Conservation (phyloP, 1,140 invertebrate species). For the Steinernema khuongi region DNA sequence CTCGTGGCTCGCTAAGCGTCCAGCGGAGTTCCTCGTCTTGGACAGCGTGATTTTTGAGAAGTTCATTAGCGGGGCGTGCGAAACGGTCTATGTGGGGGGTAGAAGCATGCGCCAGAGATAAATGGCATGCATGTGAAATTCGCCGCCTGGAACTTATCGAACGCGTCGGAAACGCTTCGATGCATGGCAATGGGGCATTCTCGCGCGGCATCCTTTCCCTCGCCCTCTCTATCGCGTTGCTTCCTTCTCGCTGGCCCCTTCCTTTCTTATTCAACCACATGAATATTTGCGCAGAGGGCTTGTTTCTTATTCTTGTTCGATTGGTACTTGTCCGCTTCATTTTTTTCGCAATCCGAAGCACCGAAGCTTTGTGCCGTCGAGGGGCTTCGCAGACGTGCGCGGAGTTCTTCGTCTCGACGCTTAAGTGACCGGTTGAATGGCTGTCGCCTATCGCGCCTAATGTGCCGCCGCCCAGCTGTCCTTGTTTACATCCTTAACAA, state of each 20-base stretch:
- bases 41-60: too few relatives aligned
- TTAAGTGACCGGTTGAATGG: too few relatives aligned
- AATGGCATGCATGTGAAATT: conserved; percentile 11
- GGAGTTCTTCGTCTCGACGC: neutral
- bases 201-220: neutral
- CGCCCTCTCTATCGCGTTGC: conserved; percentile 1
- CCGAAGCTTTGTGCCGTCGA: neutral
- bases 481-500: too few relatives aligned
- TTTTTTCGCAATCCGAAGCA: too few relatives aligned
- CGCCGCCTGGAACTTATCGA: conserved; percentile 5
- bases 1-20: too few relatives aligned
- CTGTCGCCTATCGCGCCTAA: too few relatives aligned
- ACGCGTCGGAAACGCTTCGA: conserved; percentile 7
- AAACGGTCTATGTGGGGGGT: neutral
- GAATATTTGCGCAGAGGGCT: neutral
- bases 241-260: neutral
- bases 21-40: too few relatives aligned
- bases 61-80: too few relatives aligned
- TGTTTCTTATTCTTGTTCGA: conserved; percentile 6
- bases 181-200: conserved; percentile 3
- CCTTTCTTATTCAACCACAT: neutral
- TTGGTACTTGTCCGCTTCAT: neutral
- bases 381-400: neutral
- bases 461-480: too few relatives aligned
- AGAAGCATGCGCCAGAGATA: neutral